Conservation (phyloP, 2,113 vertebrate species). For the Corapipo altera region DNA sequence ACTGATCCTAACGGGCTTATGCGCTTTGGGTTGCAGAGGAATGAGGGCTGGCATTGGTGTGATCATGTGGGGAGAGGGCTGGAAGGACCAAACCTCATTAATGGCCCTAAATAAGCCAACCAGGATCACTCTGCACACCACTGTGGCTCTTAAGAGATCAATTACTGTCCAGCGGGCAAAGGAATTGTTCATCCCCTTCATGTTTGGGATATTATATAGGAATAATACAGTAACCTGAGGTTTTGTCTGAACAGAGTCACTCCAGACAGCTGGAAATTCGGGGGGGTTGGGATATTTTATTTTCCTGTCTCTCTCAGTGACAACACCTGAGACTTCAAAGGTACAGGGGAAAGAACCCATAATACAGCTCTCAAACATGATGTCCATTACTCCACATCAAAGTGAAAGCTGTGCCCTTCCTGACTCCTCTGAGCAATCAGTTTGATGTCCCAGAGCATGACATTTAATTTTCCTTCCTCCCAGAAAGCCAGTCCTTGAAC, state of each 20-base stretch:
- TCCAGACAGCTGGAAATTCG: neutral
- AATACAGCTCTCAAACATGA: neutral
- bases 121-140: fast-evolving
- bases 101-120: neutral
- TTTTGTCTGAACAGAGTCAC: neutral
- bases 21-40: neutral
- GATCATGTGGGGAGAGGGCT: neutral
- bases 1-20: neutral
- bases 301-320: neutral
- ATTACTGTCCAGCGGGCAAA: neutral
- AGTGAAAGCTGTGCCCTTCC: neutral
- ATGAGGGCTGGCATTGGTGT: neutral
- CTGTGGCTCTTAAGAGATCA: neutral
- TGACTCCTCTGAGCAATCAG: neutral
- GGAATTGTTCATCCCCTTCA: neutral
- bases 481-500: slow-evolving; percentile 31
- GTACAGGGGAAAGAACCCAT: neutral
- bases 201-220: neutral
- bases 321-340: slow-evolving; percentile 10
- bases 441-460: neutral
- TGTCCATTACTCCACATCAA: neutral
- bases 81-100: neutral
- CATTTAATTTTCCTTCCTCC: slow-evolving; percentile 27
- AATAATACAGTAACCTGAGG: neutral
- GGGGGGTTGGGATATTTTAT: neutral